Percentiles rank a stretch among this genome's conserved stretches.
phyloP scores from a whole-genome alignment of 2,113 vertebrate species.

The Nesogale talazaci region DNA sequence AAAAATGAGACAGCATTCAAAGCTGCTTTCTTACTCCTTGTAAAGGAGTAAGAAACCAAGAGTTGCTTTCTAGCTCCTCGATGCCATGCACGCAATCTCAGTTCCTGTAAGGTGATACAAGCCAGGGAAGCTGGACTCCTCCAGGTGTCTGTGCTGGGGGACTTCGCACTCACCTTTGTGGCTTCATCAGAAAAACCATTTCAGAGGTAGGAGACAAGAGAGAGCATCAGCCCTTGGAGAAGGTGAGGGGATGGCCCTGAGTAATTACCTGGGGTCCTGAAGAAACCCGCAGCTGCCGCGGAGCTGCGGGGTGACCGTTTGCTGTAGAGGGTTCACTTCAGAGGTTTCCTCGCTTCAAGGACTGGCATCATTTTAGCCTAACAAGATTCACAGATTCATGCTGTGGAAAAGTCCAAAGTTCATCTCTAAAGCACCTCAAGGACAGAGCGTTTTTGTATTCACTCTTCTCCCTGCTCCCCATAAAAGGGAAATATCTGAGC shows the following conservation, averaged over 20 bases:
- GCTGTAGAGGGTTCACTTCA: not conserved
- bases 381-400: conserved; percentile 46
- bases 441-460: conserved; percentile 57
- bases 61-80: accelerated
- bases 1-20: not conserved
- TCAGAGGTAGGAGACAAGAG: not conserved
- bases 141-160: not conserved
- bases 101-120: not conserved
- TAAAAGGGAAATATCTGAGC: conserved; percentile 25
- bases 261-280: not conserved
- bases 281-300: not conserved
- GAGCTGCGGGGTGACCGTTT: accelerated
- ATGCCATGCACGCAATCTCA: not conserved
- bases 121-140: not conserved
- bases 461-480: not conserved
- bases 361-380: conserved; percentile 21
- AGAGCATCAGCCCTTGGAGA: not conserved
- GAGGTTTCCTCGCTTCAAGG: not conserved
- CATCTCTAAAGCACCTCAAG: conserved; percentile 56
- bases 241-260: not conserved
- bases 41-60: not conserved
- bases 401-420: conserved; percentile 65
- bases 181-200: not conserved
- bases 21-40: not conserved
- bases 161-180: not conserved